Base-by-base conservation (phyloP, 2,113 vertebrate species). In the Taurulus bubalis region DNA sequence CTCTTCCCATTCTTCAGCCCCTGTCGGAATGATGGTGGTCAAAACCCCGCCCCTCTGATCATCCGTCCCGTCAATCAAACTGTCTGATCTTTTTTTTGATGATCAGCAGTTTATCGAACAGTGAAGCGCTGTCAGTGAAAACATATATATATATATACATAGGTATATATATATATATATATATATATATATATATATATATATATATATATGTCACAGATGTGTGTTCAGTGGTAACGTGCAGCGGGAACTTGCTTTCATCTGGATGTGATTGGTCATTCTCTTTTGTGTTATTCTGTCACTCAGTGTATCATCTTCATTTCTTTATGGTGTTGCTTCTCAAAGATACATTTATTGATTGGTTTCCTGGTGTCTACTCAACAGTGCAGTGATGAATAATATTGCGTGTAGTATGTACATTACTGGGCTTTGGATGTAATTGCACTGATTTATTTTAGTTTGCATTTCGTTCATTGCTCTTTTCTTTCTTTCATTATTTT, bases 1-100 rank as follows among this genome's bases (percentile, higher is more conserved):
- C 64, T 84, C 64, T 1, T 34, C 75, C 84, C 79, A 0, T 53
- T 3, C 70, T 75, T 85, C 16, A 1, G 69, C 53, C 70, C 79
- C 0, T 11, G 69, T 18, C 0, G 1, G 0, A 56, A 60, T 15
- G 45, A 65, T 24, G 26, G 32, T 8, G 70, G 55, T 14, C n/a
- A 67, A 32, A 79, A 84, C 62, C 30, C 38, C 3, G 28, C 36
- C 1, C 76, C 76, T 8, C 76, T 84, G 32, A 59, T 79, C 38
- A 79, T 84, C 64, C 20, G 1, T 63, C 70, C 38, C 22, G 70
- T 73, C n/a, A 30, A 28, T 66, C 28, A 65, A 65, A 72, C 9
- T 7, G 9, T 8, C 49, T 79, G 77, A 79, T 32, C 10, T 30
- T 32, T 14, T 34, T 11, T 34, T 34, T 28, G 36, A 6, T 26